Evolutionary conservation across 2,797 vertebrate genomes (phyloP), one percentile per base, ranked within the genome.

Genomic region (Propithecus perrieri): DNA sequence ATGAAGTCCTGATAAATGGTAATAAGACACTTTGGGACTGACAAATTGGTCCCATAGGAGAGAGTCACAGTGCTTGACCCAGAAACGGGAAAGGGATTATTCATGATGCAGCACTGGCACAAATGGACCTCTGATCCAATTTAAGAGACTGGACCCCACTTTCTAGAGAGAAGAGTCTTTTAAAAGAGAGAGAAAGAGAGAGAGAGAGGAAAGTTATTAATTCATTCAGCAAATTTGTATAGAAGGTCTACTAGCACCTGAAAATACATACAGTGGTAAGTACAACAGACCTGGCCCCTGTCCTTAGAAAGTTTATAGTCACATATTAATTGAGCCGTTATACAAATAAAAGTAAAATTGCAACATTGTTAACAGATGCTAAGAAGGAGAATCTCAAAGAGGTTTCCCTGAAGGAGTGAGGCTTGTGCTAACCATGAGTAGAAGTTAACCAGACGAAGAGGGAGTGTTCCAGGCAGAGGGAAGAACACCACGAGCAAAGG

Each of bases 11-110:
- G 80, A 88, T 95, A 85, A 93, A 72, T 5, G 1, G 18, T 97
- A 97, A 94, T 94, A 76, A 97, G 96, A 92, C 75, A 93, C 43
- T 85, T 80, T 46, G 53, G 76, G 95, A 57, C 71, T 81, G 80
- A 94, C 79, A 94, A 90, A 95, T 93, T 95, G 65, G 75, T 59
- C 79, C 74, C 65, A 30, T 89, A 63, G 80, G 89, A 96, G 81
- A 88, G 24, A 80, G 50, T 93, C 91, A 85, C 53, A 61, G 53
- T 85, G 65, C 84, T 78, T 87, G 83, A 93, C 79, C 87, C 84
- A 95, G 67, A 96, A 95, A 87, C n/a, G n/a, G 74, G 38, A 61
- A 81, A 65, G 63, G 53, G 46, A 35, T 61, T 57, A 94, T 95
- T 91, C 75, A 83, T 53, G 69, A 41, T 35, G 1, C 28, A 67